Percentiles rank a stretch among this genome's conserved stretches.
Conservation (phyloP, 1,140 invertebrate species). For the Orchestia grillus region DNA sequence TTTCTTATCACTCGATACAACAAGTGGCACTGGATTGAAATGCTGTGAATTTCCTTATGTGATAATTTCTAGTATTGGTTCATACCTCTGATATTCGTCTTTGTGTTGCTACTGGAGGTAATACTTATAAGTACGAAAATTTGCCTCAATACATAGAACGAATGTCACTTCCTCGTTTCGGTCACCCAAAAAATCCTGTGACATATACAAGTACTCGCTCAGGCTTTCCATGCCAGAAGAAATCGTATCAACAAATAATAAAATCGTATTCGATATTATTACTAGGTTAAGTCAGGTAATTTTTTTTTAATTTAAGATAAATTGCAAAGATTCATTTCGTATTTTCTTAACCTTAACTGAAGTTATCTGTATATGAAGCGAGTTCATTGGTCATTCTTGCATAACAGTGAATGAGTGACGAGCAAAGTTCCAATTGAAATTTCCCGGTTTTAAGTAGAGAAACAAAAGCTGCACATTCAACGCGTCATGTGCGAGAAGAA, state of each 20-base stretch:
- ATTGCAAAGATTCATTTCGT: no score
- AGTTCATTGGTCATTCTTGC: no score
- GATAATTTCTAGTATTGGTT: background rate
- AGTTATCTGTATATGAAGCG: no score
- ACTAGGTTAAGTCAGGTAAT: no score
- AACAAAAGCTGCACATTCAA: background rate
- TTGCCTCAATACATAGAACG: background rate
- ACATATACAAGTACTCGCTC: background rate
- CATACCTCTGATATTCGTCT: background rate
- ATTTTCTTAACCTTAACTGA: no score
- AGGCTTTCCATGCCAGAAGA: background rate
- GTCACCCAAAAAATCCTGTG: background rate
- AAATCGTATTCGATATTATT: no score
- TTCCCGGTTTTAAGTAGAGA: background rate
- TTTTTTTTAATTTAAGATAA: no score
- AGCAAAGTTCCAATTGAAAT: no score
- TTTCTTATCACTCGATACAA: background rate
- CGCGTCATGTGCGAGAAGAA: background rate
- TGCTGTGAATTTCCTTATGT: background rate
- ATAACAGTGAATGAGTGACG: no score
- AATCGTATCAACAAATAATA: background rate
- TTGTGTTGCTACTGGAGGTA: background rate
- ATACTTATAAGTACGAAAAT: background rate
- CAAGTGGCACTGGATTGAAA: background rate
- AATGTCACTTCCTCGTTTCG: background rate